These are phyloP conservation scores for Acanthopagrus latus DNA, from an alignment of 2,797 vertebrate species.

Conservation along the genomic window DNA sequence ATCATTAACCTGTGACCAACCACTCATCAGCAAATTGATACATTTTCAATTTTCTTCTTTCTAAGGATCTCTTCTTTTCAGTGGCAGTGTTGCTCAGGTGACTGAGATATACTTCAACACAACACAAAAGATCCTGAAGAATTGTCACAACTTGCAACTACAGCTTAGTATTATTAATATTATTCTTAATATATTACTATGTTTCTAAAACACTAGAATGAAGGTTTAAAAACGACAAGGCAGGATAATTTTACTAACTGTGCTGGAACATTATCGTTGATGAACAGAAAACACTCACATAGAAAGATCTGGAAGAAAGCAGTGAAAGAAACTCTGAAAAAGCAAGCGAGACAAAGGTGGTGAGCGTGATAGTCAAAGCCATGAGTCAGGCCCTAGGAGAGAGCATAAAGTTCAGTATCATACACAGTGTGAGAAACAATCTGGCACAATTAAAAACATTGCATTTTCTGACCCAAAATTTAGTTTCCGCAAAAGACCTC, in stretches of 20 bases:
- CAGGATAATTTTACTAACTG: neutral
- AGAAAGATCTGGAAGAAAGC: neutral
- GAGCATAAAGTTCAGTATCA: slow-evolving; percentile 9
- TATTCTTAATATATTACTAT: neutral
- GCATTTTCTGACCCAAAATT: too few relatives aligned
- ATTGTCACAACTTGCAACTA: too few relatives aligned
- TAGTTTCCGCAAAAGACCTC: neutral
- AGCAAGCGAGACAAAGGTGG: neutral
- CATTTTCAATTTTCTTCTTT: too few relatives aligned
- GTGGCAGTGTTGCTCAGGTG: too few relatives aligned
- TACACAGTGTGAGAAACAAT: slow-evolving; percentile 4
- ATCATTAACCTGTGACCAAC: neutral
- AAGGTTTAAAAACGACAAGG: neutral
- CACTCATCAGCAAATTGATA: too few relatives aligned
- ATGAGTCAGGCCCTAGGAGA: slow-evolving; percentile 8
- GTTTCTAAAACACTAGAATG: neutral
- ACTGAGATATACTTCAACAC: too few relatives aligned
- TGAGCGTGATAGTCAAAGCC: neutral
- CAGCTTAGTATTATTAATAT: too few relatives aligned
- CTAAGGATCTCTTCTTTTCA: too few relatives aligned
- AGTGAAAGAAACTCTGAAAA: neutral
- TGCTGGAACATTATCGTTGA: too few relatives aligned
- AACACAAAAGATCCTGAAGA: too few relatives aligned
- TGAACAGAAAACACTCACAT: neutral
- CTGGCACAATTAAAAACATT: too few relatives aligned